phyloP scores from a whole-genome alignment of 2,797 vertebrate genomes.

The Melanotaenia boesemani region DNA sequence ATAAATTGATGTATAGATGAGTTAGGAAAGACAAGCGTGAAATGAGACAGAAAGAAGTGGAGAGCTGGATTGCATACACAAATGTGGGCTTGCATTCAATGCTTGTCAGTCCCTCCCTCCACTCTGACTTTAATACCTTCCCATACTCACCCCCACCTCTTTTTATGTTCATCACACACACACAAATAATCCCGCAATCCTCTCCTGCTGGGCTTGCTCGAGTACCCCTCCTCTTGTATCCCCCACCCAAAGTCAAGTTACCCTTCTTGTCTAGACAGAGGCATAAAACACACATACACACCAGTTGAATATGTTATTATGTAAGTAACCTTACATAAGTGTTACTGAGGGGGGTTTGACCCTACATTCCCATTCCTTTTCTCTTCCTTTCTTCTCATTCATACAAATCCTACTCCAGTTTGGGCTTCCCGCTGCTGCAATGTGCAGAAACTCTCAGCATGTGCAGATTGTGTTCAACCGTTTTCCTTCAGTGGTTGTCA shows the following conservation, averaged over 20 bases:
- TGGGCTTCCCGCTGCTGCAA: conserved; percentile 27
- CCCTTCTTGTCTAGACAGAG: conserved; percentile 53
- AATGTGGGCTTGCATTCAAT: conserved; percentile 67
- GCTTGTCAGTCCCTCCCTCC: conserved; percentile 61
- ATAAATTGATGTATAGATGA: conserved; percentile 36
- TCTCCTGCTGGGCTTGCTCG: conserved; percentile 64
- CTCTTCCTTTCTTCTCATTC: conserved; percentile 37
- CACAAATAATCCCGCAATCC: conserved; percentile 79
- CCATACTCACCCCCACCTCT: conserved; percentile 29
- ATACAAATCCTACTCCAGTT: conserved; percentile 19
- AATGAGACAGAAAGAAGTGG: conserved; percentile 44
- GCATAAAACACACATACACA: conserved; percentile 15
- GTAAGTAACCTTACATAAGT: conserved; percentile 79
- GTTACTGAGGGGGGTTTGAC: conserved; percentile 57
- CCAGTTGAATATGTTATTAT: conserved; percentile 62
- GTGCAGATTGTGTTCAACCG: conserved; percentile 16
- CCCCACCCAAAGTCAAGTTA: conserved; percentile 56
- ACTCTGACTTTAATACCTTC: conserved; percentile 73
- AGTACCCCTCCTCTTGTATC: conserved; percentile 55
- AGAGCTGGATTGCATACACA: conserved; percentile 55
- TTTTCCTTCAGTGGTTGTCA: conserved; percentile 34
- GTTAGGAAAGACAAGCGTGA: conserved; percentile 37
- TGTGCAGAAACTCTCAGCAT: conserved; percentile 37
- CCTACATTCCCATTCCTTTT: conserved; percentile 47
- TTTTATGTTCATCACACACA: conserved; percentile 39